Evolutionary conservation across 1,140 invertebrate species (phyloP).

Genomic region (Lordiphosa clarofinis): DNA sequence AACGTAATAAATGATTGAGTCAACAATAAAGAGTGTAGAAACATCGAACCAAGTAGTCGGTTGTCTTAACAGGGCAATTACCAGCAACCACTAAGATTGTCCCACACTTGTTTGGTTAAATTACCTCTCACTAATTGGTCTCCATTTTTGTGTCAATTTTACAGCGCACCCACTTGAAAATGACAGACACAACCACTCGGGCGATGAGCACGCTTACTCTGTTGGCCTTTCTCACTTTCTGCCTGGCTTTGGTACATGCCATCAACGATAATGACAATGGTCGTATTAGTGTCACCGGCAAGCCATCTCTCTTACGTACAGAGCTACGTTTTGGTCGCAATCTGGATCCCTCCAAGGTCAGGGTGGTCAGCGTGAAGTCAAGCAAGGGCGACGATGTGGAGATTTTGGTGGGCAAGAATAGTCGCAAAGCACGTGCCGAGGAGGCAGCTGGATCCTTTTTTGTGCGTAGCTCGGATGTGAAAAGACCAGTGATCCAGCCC

Average conservation of each 20-base stretch:
- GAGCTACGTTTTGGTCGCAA: conserved; percentile 88
- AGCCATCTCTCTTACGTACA: conserved; percentile 84
- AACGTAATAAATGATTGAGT: too few species aligned
- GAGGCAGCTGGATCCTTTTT: conserved; percentile 78
- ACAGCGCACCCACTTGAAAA: conserved; percentile 31
- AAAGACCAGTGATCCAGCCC: conserved; percentile 18
- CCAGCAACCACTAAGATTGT: too few species aligned
- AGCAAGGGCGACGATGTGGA: conserved; percentile 87
- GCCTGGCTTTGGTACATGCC: conserved; percentile 6
- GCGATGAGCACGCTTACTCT: conserved; percentile 3
- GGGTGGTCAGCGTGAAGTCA: conserved; percentile 87
- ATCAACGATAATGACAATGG: conserved; percentile 7
- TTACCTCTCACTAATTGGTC: conserved; percentile 32
- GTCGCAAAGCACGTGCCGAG: conserved; percentile 58
- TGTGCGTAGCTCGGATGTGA: conserved; percentile 79
- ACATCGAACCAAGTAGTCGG: too few species aligned
- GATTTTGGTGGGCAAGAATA: conserved; percentile 86
- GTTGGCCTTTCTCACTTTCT: conserved; percentile 6
- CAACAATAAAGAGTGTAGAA: too few species aligned
- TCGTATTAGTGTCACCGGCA: conserved; percentile 50
- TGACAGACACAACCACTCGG: conserved; percentile 23
- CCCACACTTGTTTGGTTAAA: conserved; percentile 10
- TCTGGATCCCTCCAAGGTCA: conserved; percentile 86
- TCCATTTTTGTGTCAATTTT: conserved; percentile 27
- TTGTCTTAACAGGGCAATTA: too few species aligned